Percentiles rank a stretch among this genome's conserved stretches.
Evolutionary conservation across 2,888 invertebrate species (phyloP).

Genomic region (Caenorhabditis sp.): DNA sequence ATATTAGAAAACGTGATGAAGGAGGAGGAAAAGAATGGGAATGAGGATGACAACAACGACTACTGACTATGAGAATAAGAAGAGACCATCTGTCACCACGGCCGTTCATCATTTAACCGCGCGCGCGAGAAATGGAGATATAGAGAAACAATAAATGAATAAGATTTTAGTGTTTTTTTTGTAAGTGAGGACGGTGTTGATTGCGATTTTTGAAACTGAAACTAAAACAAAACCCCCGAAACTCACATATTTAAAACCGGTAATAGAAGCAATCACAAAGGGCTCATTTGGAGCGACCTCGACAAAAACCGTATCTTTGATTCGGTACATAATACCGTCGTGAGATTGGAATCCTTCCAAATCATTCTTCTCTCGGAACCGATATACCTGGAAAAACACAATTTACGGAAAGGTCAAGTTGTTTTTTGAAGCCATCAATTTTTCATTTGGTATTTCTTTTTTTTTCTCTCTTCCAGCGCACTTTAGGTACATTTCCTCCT

Average conservation of each 20-base stretch:
- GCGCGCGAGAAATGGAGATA: background rate
- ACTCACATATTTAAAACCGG: constrained; percentile 63
- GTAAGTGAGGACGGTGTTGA: background rate
- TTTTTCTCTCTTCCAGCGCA: background rate
- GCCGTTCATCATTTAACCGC: constrained; percentile 9
- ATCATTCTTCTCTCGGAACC: constrained; percentile 53
- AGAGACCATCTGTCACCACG: constrained; percentile 29
- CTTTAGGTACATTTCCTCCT: background rate
- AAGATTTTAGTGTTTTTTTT: background rate
- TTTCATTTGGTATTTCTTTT: too few relatives aligned
- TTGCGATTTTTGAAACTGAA: too few relatives aligned
- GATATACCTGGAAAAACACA: constrained; percentile 51
- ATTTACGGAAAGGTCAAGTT: too few relatives aligned
- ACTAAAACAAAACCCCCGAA: too few relatives aligned
- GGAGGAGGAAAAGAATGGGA: background rate
- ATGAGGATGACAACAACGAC: background rate
- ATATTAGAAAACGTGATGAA: background rate
- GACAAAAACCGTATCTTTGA: constrained; percentile 60
- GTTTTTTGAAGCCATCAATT: too few relatives aligned
- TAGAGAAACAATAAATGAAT: background rate
- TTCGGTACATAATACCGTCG: constrained; percentile 56
- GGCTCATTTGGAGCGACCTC: constrained; percentile 56
- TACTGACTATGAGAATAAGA: background rate
- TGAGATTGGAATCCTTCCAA: constrained; percentile 61
- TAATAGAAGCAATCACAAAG: constrained; percentile 56